Percentiles rank a stretch among this genome's conserved stretches.
These are phyloP conservation scores for Agelas oroides DNA, from an alignment of 37 sponge, comb jelly and placozoan genomes.

Conservation along the genomic window DNA sequence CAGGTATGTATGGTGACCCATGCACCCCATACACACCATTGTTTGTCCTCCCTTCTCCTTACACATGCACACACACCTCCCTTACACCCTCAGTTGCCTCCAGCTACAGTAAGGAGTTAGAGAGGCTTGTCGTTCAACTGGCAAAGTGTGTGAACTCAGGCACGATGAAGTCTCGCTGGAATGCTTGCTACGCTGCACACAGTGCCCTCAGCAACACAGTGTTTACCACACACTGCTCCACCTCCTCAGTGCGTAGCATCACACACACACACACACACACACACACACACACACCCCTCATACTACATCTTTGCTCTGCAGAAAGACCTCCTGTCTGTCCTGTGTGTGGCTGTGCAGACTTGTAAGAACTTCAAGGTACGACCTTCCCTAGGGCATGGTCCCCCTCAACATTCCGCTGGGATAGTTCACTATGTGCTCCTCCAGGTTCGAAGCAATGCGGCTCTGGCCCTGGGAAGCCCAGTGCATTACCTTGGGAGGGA, in stretches of 20 bases:
- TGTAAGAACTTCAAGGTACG: constrained; percentile 71
- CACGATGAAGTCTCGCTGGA: constrained; percentile 68
- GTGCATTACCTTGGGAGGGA: background rate
- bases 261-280: background rate
- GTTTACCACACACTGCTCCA: constrained; percentile 11
- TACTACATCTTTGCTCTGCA: background rate
- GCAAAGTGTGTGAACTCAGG: constrained; percentile 37
- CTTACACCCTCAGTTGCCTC: background rate
- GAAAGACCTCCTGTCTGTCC: constrained; percentile 21
- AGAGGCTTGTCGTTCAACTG: constrained; percentile 1
- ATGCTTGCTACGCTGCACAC: constrained; percentile 75
- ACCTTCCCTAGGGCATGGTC: no score
- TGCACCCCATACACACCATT: no score
- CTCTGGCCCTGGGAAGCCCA: constrained; percentile 54
- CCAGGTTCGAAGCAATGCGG: constrained; percentile 69
- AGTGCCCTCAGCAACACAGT: constrained; percentile 45
- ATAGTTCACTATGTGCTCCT: background rate
- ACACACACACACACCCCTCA: background rate
- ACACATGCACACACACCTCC: background rate
- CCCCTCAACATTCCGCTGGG: background rate
- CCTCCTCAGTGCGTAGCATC: background rate
- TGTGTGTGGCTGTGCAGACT: constrained; percentile 46
- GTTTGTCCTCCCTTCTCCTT: no score
- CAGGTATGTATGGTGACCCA: background rate
- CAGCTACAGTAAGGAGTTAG: background rate